Evolutionary conservation across 2,888 invertebrate species (phyloP).

Genomic region (Xylophagus ater): DNA sequence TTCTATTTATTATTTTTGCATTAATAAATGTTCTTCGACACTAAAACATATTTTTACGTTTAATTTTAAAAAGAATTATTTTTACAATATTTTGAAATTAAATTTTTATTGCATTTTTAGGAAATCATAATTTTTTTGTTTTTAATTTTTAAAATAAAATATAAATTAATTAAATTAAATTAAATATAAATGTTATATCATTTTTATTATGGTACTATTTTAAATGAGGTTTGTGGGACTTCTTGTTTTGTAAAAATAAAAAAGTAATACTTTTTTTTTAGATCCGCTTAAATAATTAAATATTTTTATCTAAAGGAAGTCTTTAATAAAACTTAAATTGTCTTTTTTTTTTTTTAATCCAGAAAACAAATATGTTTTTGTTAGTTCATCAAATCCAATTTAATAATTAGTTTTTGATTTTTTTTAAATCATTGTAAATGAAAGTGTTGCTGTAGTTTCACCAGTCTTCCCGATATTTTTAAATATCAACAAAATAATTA

Average conservation of each 20-base stretch:
- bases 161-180: constrained; percentile 1
- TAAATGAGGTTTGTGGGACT: too few species aligned
- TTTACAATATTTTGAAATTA: constrained; percentile 10
- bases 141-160: constrained; percentile 3
- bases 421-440: background rate
- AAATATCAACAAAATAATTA: constrained; percentile 5
- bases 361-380: too few species aligned
- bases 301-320: too few species aligned
- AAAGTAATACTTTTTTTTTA: too few species aligned
- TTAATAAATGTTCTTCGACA: constrained; percentile 15
- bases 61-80: constrained; percentile 11
- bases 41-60: constrained; percentile 15
- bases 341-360: too few species aligned
- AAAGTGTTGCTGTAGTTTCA: constrained; percentile 9
- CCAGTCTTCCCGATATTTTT: constrained; percentile 17
- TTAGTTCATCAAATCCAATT: background rate
- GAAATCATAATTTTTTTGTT: too few species aligned
- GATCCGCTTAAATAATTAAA: too few species aligned
- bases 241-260: too few species aligned
- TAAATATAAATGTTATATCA: too few species aligned
- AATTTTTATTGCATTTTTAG: too few species aligned
- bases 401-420: background rate
- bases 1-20: constrained; percentile 14
- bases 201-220: too few species aligned
- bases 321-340: too few species aligned